Evolutionary conservation across 2,113 vertebrate genomes (phyloP).

Genomic region (Clinocottus analis): DNA sequence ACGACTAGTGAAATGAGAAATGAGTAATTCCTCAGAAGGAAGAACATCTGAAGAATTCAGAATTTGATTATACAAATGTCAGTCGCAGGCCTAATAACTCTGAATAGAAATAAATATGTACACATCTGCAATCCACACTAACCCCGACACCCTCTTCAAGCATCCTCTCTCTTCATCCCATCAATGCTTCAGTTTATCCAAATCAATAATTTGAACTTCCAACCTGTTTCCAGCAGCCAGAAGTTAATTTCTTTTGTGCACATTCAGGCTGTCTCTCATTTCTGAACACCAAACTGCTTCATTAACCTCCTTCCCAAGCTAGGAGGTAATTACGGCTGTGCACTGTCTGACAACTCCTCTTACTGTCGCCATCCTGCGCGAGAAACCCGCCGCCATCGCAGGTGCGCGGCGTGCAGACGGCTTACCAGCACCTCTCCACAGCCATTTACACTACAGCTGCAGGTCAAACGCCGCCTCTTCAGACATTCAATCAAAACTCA

Average conservation of each 20-base stretch:
- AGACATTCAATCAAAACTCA: constrained; percentile 73
- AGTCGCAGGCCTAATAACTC: constrained; percentile 33
- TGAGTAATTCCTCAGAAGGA: constrained; percentile 31
- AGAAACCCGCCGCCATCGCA: constrained; percentile 60
- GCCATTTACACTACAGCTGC: constrained; percentile 72
- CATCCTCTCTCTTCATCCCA: constrained; percentile 40
- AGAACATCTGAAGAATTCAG: constrained; percentile 10
- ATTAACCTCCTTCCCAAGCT: constrained; percentile 80
- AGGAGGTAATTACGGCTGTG: constrained; percentile 83
- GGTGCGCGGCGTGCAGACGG: constrained; percentile 68
- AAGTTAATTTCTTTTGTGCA: constrained; percentile 79
- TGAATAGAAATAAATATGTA: constrained; percentile 37
- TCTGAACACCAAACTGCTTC: constrained; percentile 76
- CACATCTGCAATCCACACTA: constrained; percentile 39
- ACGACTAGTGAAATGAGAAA: constrained; percentile 8
- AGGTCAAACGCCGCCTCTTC: constrained; percentile 75
- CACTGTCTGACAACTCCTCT: constrained; percentile 73
- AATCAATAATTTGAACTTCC: constrained; percentile 71
- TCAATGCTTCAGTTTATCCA: constrained; percentile 56
- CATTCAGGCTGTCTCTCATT: constrained; percentile 70
- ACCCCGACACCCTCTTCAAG: constrained; percentile 32
- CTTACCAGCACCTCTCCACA: constrained; percentile 62
- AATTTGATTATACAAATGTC: constrained; percentile 15
- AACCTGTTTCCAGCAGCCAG: constrained; percentile 59
- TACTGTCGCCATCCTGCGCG: constrained; percentile 38